Evolutionary conservation across 2,113 vertebrate genomes (phyloP).

Genomic region (Elanus axillaris): DNA sequence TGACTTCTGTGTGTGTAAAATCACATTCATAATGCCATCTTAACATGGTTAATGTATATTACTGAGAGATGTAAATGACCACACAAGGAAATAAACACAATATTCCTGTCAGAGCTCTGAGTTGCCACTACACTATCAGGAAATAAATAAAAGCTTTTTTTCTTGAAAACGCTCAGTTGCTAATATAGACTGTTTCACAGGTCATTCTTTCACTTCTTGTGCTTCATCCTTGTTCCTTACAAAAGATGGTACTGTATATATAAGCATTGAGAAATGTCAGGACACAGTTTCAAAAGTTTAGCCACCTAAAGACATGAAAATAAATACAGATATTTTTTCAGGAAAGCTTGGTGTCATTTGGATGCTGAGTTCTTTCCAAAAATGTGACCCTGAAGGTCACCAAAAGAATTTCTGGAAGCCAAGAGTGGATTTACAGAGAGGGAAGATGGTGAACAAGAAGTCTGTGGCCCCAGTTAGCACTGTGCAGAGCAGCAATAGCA

Average conservation of each 20-base stretch:
- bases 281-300: not conserved
- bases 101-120: not conserved
- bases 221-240: not conserved
- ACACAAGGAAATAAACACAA: conserved; percentile 29
- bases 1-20: conserved; percentile 30
- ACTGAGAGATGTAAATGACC: conserved; percentile 49
- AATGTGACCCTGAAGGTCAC: conserved; percentile 47
- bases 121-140: not conserved
- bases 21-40: conserved; percentile 38
- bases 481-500: not conserved
- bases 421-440: conserved; percentile 48
- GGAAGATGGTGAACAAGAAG: conserved; percentile 45
- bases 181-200: not conserved
- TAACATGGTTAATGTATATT: conserved; percentile 20
- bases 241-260: not conserved
- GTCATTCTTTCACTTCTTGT: not conserved
- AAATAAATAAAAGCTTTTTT: conserved; percentile 13
- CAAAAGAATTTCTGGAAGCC: conserved; percentile 47
- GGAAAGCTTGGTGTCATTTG: conserved; percentile 26
- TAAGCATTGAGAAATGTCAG: not conserved
- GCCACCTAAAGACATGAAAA: not conserved
- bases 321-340: conserved; percentile 31
- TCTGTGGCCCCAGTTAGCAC: conserved; percentile 56
- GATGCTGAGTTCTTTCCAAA: conserved; percentile 22
- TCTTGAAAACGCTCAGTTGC: not conserved